Conservation (phyloP, 2,888 invertebrate genomes). For the Callinectes sapidus region DNA sequence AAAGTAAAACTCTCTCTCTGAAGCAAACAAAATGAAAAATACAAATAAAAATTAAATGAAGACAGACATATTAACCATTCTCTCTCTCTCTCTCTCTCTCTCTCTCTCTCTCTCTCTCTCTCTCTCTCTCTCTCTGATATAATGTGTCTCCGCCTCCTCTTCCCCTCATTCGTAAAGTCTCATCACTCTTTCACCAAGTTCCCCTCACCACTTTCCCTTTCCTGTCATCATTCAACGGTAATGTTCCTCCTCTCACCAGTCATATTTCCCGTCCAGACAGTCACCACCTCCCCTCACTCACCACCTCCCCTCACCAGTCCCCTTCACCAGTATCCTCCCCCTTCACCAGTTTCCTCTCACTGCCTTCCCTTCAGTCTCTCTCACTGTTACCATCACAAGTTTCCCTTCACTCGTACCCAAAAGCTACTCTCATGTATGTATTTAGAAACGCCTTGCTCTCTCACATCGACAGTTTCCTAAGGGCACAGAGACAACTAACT, state of each 20-base stretch:
- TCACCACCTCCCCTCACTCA: not conserved
- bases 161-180: not conserved
- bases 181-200: not conserved
- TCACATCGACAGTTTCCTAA: too few species aligned
- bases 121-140: not conserved
- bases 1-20: too few species aligned
- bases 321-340: not conserved
- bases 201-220: not conserved
- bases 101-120: constrained; percentile 25
- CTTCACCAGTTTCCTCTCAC: not conserved
- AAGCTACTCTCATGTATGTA: too few species aligned
- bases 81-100: not conserved
- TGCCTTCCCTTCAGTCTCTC: too few species aligned
- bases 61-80: not conserved
- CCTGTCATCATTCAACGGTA: not conserved
- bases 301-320: not conserved
- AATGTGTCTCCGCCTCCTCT: not conserved
- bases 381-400: not conserved
- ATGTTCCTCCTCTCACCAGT: not conserved
- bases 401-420: too few species aligned
- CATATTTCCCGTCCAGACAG: too few species aligned
- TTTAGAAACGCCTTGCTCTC: too few species aligned
- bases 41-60: too few species aligned
- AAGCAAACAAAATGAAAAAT: too few species aligned
- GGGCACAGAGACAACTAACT: too few species aligned